phyloP scores from a whole-genome alignment of 2,113 vertebrate species.

The Sarotherodon lohbergeri region DNA sequence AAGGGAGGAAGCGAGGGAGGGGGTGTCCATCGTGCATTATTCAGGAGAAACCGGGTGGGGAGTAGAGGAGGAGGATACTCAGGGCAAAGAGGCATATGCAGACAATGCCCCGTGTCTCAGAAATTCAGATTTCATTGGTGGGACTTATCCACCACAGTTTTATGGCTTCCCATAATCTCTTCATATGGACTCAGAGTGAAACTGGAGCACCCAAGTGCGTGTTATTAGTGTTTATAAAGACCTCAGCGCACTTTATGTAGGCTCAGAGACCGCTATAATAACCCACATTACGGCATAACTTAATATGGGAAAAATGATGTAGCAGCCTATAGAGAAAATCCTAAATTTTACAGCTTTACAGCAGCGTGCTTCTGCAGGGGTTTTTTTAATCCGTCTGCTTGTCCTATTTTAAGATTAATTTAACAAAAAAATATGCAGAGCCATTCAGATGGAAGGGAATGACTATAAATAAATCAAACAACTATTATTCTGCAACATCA shows the following conservation, averaged over 20 bases:
- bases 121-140: constrained; percentile 37
- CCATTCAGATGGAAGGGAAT: background rate
- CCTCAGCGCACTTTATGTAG: background rate
- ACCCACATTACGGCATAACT: background rate
- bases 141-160: background rate
- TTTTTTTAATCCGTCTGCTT: background rate
- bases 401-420: background rate
- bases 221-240: constrained; percentile 3
- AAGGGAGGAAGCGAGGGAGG: background rate
- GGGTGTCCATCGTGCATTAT: constrained; percentile 46
- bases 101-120: constrained; percentile 53
- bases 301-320: background rate
- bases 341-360: background rate
- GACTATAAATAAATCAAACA: constrained; percentile 49
- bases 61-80: constrained; percentile 34
- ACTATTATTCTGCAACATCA: constrained; percentile 27
- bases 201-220: constrained; percentile 7
- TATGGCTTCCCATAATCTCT: constrained; percentile 17
- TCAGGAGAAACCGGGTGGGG: constrained; percentile 58
- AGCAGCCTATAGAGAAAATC: background rate
- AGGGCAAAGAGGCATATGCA: constrained; percentile 44
- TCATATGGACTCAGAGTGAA: constrained; percentile 19
- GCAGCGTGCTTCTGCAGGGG: background rate
- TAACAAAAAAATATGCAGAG: background rate
- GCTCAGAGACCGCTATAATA: background rate